Percentiles rank a stretch among this genome's conserved stretches.
Conservation (phyloP, 30 jellyfish, hydroid and myxozoan species). For the Phacellophora camtschatica region DNA sequence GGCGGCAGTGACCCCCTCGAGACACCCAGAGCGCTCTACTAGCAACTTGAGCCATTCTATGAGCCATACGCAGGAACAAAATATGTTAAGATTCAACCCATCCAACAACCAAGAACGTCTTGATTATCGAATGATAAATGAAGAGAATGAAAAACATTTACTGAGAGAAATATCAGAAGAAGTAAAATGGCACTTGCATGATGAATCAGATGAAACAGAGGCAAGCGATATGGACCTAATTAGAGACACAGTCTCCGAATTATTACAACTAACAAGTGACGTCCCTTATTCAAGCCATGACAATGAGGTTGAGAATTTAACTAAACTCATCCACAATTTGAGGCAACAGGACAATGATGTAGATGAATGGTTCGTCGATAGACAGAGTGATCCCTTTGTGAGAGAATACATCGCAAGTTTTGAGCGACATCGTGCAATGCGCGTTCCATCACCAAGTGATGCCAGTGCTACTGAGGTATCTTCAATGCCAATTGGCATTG, state of each 20-base stretch:
- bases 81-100: too few relatives aligned
- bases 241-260: not conserved
- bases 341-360: conserved; percentile 34
- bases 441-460: conserved; percentile 34
- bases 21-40: not conserved
- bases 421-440: conserved; percentile 51
- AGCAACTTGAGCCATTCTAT: not conserved
- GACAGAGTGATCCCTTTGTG: conserved; percentile 61
- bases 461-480: not conserved
- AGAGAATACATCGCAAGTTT: conserved; percentile 44
- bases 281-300: not conserved
- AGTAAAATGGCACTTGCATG: not conserved
- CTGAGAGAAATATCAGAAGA: not conserved
- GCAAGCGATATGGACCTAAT: not conserved
- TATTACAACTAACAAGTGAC: conserved; percentile 1
- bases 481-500: not conserved
- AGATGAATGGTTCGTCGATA: conserved; percentile 53
- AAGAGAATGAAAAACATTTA: not conserved
- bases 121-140: not conserved
- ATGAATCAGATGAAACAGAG: not conserved
- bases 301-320: not conserved
- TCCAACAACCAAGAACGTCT: not conserved
- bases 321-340: not conserved
- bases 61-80: not conserved
- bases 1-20: not conserved